Conservation (phyloP, 1,140 invertebrate genomes). For the Scaptodrosophila lebanonensis region DNA sequence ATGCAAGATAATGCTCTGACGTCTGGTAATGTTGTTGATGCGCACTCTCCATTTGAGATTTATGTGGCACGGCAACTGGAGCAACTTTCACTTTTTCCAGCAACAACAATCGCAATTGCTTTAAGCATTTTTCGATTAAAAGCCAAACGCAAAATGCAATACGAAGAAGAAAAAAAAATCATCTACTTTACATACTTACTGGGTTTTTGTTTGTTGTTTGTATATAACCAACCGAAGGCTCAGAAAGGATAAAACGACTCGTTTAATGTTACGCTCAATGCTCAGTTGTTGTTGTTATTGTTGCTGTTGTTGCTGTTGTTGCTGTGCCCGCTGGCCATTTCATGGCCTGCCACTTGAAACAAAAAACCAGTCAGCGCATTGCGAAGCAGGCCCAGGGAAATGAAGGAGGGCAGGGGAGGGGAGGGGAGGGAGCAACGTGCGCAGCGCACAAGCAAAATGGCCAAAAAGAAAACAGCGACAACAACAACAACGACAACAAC, state of each 20-base stretch:
- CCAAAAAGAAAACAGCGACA: constrained; percentile 11
- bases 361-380: constrained; percentile 23
- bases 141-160: constrained; percentile 41
- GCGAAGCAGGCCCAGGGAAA: not conserved
- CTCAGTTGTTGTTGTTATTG: constrained; percentile 13
- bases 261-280: constrained; percentile 46
- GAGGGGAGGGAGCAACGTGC: not conserved
- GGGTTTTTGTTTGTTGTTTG: too few species aligned
- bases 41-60: too few species aligned
- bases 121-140: constrained; percentile 23
- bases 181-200: too few species aligned
- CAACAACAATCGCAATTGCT: too few species aligned
- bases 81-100: too few species aligned
- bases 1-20: constrained; percentile 16
- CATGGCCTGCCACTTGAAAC: constrained; percentile 44
- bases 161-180: too few species aligned
- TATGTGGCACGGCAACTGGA: too few species aligned
- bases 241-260: constrained; percentile 66
- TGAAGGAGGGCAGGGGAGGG: not conserved
- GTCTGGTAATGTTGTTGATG: too few species aligned
- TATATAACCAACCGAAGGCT: constrained; percentile 11
- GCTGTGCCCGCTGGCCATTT: constrained; percentile 47
- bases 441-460: constrained; percentile 31
- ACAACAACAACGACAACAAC: constrained; percentile 8
- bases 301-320: constrained; percentile 8